A percentile compares a stretch with the other conserved stretches of the same genome.
Conservation (phyloP, 1,140 invertebrate species). For the Centruroides vittatus region DNA sequence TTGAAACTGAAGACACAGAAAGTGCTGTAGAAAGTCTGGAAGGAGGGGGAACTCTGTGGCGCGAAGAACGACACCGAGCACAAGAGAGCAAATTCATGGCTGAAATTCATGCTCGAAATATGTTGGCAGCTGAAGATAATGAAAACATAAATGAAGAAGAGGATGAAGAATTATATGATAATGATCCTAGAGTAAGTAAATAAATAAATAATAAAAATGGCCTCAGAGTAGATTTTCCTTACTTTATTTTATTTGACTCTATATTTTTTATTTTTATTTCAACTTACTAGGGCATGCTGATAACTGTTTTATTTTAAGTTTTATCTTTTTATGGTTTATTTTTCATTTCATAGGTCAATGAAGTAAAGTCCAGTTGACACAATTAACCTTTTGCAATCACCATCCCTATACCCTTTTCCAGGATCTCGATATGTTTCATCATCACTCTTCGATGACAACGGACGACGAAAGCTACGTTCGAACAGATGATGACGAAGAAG, state of each 20-base stretch:
- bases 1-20: slow-evolving; percentile 32
- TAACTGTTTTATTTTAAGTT: too few species aligned
- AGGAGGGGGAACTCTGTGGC: slow-evolving; percentile 33
- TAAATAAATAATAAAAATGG: background rate
- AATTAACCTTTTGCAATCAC: background rate
- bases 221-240: background rate
- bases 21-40: slow-evolving; percentile 35
- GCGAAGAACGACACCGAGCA: slow-evolving; percentile 46
- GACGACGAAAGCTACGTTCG: slow-evolving; percentile 30
- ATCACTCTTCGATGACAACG: slow-evolving; percentile 29
- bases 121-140: background rate
- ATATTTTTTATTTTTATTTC: background rate
- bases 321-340: background rate
- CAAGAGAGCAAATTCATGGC: slow-evolving; percentile 48
- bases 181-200: slow-evolving; percentile 26
- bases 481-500: slow-evolving; percentile 37
- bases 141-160: slow-evolving; percentile 25
- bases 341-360: background rate
- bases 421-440: slow-evolving; percentile 24
- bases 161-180: slow-evolving; percentile 30
- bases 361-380: background rate
- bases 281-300: background rate
- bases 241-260: background rate
- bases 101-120: slow-evolving; percentile 41
- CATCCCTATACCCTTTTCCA: slow-evolving; percentile 14